Percentiles rank a stretch among this genome's conserved stretches.
These are phyloP conservation scores for Sipha flava DNA, from an alignment of 1,140 invertebrate genomes.

Conservation along the genomic window DNA sequence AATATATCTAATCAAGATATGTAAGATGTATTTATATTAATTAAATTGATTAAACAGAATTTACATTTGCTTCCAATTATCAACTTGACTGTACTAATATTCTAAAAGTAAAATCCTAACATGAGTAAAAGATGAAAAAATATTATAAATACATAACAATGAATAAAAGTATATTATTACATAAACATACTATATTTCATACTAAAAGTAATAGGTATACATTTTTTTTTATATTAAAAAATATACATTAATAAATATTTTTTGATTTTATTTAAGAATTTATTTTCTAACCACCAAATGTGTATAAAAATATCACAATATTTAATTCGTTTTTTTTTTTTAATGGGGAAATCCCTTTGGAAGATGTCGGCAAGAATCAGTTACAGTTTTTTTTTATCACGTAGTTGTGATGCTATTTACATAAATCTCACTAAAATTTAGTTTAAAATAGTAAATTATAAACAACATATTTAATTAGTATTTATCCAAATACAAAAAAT, in stretches of 20 bases:
- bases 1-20: no score
- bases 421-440: not conserved
- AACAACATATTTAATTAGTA: not conserved
- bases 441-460: not conserved
- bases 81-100: no score
- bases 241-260: not conserved
- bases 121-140: no score
- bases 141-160: no score
- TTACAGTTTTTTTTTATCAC: not conserved
- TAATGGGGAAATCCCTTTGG: not conserved
- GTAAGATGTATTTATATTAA: no score
- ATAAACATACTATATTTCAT: not conserved
- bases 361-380: conserved; percentile 9
- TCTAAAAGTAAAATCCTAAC: no score
- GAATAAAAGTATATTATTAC: no score
- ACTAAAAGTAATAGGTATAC: not conserved
- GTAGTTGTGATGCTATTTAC: not conserved
- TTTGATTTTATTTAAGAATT: not conserved
- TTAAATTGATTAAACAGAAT: no score
- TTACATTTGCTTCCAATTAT: no score
- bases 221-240: not conserved
- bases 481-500: not conserved
- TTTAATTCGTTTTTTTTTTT: conserved; percentile 1
- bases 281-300: conserved; percentile 1
- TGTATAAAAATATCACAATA: conserved; percentile 24